These are phyloP conservation scores for Drosophila birchii DNA, from an alignment of 2,888 invertebrate genomes.

Conservation along the genomic window DNA sequence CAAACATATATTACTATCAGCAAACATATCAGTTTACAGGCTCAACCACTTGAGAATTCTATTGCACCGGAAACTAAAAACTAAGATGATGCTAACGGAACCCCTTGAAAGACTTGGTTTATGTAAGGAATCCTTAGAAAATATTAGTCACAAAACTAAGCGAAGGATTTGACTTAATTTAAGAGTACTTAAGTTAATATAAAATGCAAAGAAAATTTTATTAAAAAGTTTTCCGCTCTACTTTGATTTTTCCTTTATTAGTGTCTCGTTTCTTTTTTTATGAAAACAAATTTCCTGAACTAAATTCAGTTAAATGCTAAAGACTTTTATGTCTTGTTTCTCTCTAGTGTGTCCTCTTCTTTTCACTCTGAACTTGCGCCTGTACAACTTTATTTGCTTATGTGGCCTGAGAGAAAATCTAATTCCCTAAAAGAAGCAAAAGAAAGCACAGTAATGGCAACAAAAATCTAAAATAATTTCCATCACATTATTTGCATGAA, in stretches of 20 bases:
- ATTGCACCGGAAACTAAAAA: too few species aligned
- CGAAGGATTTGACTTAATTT: neutral
- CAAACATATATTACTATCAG: too few species aligned
- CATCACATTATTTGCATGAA: constrained; percentile 62
- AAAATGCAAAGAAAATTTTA: neutral
- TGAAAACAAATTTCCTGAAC: constrained; percentile 5
- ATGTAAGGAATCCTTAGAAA: neutral
- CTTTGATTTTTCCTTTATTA: constrained; percentile 18
- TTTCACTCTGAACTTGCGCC: neutral
- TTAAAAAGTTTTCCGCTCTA: constrained; percentile 9
- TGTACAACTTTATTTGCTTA: constrained; percentile 15
- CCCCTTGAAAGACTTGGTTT: neutral
- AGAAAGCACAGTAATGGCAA: constrained; percentile 18
- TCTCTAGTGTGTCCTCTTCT: neutral
- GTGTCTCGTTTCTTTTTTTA: neutral
- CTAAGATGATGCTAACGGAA: too few species aligned
- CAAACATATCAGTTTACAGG: too few species aligned
- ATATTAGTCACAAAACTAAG: neutral
- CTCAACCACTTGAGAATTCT: too few species aligned
- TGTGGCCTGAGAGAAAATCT: constrained; percentile 28
- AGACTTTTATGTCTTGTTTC: constrained; percentile 3
- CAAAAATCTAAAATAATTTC: constrained; percentile 56
- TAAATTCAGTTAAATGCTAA: constrained; percentile 9
- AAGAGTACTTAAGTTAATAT: neutral
- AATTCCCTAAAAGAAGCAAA: constrained; percentile 37